A percentile compares a stretch with the other conserved stretches of the same genome.
phyloP scores from a whole-genome alignment of 2,797 vertebrate genomes.

The Knipowitschia caucasica region DNA sequence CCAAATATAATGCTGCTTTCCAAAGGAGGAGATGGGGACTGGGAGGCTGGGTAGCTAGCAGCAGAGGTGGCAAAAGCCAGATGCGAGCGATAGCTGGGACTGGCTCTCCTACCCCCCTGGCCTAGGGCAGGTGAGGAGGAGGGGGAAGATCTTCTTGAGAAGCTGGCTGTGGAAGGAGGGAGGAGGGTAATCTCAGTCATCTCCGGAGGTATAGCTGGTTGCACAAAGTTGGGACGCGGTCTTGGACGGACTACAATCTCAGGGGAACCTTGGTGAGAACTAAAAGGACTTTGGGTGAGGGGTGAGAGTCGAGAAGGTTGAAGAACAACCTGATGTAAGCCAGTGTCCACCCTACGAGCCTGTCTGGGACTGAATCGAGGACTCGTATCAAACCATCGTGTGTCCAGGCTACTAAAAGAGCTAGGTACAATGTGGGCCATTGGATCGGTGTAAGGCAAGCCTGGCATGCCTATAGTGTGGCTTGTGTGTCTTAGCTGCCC shows the following conservation, averaged over 20 bases:
- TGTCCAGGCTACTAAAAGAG: conserved; percentile 95
- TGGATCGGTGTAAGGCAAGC: conserved; percentile 97
- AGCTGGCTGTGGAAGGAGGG: conserved; percentile 91
- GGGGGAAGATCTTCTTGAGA: conserved; percentile 93
- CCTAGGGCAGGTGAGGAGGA: conserved; percentile 91
- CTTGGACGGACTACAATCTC: conserved; percentile 92
- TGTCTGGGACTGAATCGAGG: conserved; percentile 94
- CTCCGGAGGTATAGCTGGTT: conserved; percentile 80
- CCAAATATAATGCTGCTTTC: conserved; percentile 91
- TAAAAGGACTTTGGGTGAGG: conserved; percentile 96
- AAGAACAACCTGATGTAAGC: conserved; percentile 97
- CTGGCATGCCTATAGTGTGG: conserved; percentile 95
- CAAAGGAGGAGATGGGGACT: conserved; percentile 83
- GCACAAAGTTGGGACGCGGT: conserved; percentile 90
- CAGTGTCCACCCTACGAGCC: conserved; percentile 88
- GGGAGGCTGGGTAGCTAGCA: conserved; percentile 83
- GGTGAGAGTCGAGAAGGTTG: conserved; percentile 97
- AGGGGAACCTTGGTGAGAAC: conserved; percentile 92
- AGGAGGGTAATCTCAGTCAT: conserved; percentile 96
- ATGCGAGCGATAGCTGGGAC: conserved; percentile 83
- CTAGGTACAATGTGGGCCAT: conserved; percentile 89
- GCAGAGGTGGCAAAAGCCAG: conserved; percentile 88
- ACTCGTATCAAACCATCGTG: conserved; percentile 93
- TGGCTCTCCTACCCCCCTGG: conserved; percentile 79
- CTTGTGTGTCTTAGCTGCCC: conserved; percentile 98